Evolutionary conservation across 1,140 invertebrate species (phyloP).

Genomic region (Whitmania pigra): DNA sequence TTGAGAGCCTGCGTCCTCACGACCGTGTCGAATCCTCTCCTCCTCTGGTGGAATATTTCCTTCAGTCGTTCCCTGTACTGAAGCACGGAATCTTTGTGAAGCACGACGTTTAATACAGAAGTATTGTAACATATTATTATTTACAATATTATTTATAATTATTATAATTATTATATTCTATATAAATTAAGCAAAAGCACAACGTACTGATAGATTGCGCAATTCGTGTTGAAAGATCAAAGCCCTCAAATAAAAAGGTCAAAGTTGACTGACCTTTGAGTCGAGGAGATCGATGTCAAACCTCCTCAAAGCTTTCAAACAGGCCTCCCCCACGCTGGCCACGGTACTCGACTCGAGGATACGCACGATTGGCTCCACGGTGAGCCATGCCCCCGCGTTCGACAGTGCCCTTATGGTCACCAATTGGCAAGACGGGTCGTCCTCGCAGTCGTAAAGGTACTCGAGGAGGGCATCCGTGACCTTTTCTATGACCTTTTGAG

Average conservation of each 20-base stretch:
- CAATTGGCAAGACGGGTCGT: constrained; percentile 29
- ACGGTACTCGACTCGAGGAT: constrained; percentile 26
- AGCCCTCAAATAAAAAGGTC: too few species aligned
- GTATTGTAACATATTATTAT: too few species aligned
- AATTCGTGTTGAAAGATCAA: too few species aligned
- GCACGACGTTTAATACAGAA: too few species aligned
- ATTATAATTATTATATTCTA: too few species aligned
- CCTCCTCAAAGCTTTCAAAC: constrained; percentile 33
- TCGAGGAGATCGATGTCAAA: constrained; percentile 21
- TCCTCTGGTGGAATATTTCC: constrained; percentile 36
- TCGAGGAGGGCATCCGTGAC: constrained; percentile 4
- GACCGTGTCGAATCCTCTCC: constrained; percentile 33
- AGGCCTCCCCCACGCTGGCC: constrained; percentile 30
- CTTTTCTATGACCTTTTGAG: constrained; percentile 29
- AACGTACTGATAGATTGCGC: too few species aligned
- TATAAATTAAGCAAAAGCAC: too few species aligned
- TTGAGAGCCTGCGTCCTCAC: constrained; percentile 33
- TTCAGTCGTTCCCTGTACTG: constrained; percentile 32
- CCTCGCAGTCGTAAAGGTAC: constrained; percentile 27
- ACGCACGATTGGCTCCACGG: constrained; percentile 27
- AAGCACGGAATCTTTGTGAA: neutral
- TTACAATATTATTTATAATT: too few species aligned
- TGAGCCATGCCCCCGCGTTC: constrained; percentile 34
- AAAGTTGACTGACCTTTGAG: too few species aligned
- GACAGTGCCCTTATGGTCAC: constrained; percentile 34